A percentile compares a stretch with the other conserved stretches of the same genome.
Conservation (phyloP, 2,797 vertebrate genomes). For the Propithecus deckenii region DNA sequence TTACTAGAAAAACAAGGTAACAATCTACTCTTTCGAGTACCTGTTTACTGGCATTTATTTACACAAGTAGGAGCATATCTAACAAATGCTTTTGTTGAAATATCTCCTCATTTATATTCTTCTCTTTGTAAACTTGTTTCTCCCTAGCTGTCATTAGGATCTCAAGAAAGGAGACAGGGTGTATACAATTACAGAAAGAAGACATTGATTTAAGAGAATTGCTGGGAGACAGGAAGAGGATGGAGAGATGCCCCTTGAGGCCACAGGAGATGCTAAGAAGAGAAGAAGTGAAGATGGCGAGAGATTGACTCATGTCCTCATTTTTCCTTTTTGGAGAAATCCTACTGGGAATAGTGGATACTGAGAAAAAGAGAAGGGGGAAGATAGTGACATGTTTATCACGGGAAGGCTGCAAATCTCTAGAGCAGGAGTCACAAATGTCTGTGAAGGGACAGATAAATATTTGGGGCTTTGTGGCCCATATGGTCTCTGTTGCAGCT, state of each 20-base stretch:
- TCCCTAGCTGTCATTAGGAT: not conserved
- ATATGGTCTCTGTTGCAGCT: not conserved
- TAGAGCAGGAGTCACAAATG: not conserved
- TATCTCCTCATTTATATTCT: not conserved
- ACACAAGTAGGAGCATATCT: not conserved
- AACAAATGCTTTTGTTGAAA: not conserved
- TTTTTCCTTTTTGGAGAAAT: not conserved
- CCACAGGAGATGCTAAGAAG: not conserved
- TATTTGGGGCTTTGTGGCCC: not conserved
- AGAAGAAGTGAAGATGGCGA: not conserved
- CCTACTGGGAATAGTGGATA: not conserved
- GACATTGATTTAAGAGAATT: not conserved
- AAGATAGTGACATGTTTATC: not conserved
- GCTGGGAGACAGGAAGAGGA: not conserved
- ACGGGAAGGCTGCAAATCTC: not conserved
- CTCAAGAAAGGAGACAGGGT: not conserved
- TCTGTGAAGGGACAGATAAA: not conserved
- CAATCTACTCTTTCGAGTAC: not conserved
- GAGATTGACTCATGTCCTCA: not conserved
- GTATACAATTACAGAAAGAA: not conserved
- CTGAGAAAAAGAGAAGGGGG: not conserved
- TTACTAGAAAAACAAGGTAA: not conserved
- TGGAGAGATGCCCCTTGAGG: not conserved
- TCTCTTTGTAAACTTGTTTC: not conserved
- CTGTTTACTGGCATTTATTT: not conserved